Conservation (phyloP, 2,888 invertebrate genomes). For the Caenorhabditis sp. region DNA sequence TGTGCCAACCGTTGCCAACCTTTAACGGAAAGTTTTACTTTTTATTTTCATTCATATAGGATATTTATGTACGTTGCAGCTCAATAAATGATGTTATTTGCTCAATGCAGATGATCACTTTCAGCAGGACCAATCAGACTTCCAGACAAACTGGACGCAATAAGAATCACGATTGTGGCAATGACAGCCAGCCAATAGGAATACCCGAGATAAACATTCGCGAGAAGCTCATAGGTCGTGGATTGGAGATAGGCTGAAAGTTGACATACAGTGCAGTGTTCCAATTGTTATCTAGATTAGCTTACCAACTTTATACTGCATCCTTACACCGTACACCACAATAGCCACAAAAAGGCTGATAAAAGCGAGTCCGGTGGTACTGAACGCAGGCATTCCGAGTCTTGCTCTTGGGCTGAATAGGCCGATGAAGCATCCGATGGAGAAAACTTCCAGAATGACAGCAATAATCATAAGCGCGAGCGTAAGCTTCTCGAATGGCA, state of each 20-base stretch:
- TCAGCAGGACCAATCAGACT: constrained; percentile 35
- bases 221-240: constrained; percentile 62
- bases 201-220: constrained; percentile 66
- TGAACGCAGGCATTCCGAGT: constrained; percentile 57
- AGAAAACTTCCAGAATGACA: constrained; percentile 53
- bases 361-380: constrained; percentile 53
- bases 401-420: constrained; percentile 43
- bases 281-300: too few relatives aligned
- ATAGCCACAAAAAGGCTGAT: constrained; percentile 59
- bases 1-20: constrained; percentile 6
- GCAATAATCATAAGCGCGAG: constrained; percentile 69
- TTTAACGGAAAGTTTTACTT: constrained; percentile 7
- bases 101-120: constrained; percentile 42
- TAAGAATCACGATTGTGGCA: constrained; percentile 61
- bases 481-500: constrained; percentile 63
- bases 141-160: constrained; percentile 46
- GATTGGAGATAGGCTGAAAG: constrained; percentile 65
- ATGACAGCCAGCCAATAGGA: constrained; percentile 64
- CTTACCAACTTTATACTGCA: constrained; percentile 59
- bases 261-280: neutral
- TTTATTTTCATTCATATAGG: neutral
- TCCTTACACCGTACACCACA: constrained; percentile 63
- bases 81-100: neutral
- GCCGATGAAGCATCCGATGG: constrained; percentile 51
- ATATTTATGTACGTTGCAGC: neutral